Evolutionary conservation across 2,888 invertebrate species (phyloP).

Genomic region (Odontothrips loti): DNA sequence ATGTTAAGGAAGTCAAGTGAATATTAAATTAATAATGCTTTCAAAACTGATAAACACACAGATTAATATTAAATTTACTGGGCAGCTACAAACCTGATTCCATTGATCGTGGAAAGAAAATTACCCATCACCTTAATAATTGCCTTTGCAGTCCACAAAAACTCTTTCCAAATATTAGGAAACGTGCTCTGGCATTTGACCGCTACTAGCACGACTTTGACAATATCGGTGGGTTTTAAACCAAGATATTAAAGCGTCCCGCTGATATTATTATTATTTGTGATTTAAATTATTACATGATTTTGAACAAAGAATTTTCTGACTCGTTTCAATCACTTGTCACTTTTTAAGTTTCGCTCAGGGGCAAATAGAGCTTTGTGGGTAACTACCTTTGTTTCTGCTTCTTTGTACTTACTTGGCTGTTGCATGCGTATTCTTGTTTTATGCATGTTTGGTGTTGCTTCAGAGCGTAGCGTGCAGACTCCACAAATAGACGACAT

Average conservation of each 20-base stretch:
- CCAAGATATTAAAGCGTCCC: background rate
- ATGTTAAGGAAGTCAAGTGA: too few relatives aligned
- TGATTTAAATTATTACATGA: background rate
- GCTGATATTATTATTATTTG: constrained; percentile 1
- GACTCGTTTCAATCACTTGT: background rate
- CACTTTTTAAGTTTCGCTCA: background rate
- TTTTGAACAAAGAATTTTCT: constrained; percentile 23
- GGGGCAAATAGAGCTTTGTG: constrained; percentile 22
- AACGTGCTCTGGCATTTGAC: too few relatives aligned
- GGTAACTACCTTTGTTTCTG: constrained; percentile 29
- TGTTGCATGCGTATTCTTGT: constrained; percentile 13
- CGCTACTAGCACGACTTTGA: too few relatives aligned
- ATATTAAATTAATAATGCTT: too few relatives aligned
- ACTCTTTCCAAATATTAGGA: too few relatives aligned
- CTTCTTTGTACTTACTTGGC: constrained; percentile 34
- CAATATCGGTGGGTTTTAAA: background rate
- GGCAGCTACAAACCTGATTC: too few relatives aligned
- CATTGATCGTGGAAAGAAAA: too few relatives aligned
- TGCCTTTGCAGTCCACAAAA: too few relatives aligned
- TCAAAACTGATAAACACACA: too few relatives aligned
- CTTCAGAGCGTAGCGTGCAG: constrained; percentile 25
- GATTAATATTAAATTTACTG: too few relatives aligned
- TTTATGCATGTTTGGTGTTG: background rate
- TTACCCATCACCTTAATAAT: too few relatives aligned
- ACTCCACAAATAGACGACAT: background rate